phyloP scores from a whole-genome alignment of 2,888 invertebrate species.

The Lasioglossum vierecki region DNA sequence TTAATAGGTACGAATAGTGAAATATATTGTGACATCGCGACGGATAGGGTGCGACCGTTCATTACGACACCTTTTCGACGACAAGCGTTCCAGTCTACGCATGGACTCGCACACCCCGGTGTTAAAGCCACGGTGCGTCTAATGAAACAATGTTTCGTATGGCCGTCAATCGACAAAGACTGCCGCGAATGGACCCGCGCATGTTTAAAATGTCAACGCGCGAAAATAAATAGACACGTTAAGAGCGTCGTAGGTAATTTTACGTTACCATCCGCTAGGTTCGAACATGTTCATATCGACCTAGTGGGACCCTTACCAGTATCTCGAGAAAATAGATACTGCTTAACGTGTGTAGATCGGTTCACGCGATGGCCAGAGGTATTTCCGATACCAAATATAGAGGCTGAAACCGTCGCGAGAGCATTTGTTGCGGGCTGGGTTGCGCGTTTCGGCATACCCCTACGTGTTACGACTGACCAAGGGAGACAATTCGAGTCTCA shows the following conservation, averaged over 20 bases:
- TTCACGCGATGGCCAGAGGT: neutral
- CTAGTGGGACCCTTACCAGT: constrained; percentile 8
- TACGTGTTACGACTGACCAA: constrained; percentile 10
- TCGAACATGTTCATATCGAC: constrained; percentile 18
- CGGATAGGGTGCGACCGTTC: neutral
- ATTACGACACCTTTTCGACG: constrained; percentile 14
- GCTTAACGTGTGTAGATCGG: constrained; percentile 1
- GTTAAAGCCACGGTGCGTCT: neutral
- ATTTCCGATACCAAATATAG: neutral
- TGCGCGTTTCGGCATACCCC: neutral
- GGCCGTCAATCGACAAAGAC: constrained; percentile 10
- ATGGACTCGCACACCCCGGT: neutral
- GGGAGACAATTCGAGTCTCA: constrained; percentile 14
- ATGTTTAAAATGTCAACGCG: neutral
- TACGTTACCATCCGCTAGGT: neutral
- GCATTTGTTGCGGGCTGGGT: neutral
- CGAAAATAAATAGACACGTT: constrained; percentile 9
- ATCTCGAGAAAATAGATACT: neutral
- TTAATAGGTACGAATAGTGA: neutral
- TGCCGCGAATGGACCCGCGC: neutral
- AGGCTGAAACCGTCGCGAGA: neutral
- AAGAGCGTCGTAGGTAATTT: neutral
- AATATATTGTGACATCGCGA: neutral
- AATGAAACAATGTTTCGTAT: neutral
- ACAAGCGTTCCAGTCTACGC: neutral